phyloP scores from a whole-genome alignment of 2,113 vertebrate species.

The Ammodramus savannarum region DNA sequence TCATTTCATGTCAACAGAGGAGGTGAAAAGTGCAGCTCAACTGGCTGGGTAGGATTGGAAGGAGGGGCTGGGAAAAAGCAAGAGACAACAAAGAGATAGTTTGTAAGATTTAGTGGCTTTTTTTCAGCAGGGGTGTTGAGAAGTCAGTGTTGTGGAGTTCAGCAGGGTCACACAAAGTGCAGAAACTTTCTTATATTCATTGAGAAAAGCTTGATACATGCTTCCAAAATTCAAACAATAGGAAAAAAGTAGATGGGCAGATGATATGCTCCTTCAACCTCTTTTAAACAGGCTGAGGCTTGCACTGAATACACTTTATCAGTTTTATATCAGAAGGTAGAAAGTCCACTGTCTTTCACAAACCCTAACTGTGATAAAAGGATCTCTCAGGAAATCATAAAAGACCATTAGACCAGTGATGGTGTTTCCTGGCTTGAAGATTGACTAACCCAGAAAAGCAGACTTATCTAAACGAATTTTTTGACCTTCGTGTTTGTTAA shows the following conservation, averaged over 20 bases:
- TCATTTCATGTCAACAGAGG: slow-evolving; percentile 81
- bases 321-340: slow-evolving; percentile 56
- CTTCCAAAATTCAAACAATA: slow-evolving; percentile 24
- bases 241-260: background rate
- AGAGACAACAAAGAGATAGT: slow-evolving; percentile 82
- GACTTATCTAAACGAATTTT: slow-evolving; percentile 5
- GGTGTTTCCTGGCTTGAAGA: background rate
- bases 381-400: slow-evolving; percentile 60
- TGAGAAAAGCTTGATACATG: background rate
- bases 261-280: slow-evolving; percentile 30
- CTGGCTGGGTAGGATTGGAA: slow-evolving; percentile 71
- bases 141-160: slow-evolving; percentile 82
- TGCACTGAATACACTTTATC: background rate
- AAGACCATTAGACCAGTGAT: slow-evolving; percentile 36
- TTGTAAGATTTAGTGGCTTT: slow-evolving; percentile 81
- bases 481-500: background rate
- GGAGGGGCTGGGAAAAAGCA: slow-evolving; percentile 75
- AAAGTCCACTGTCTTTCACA: slow-evolving; percentile 72
- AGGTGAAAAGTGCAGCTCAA: slow-evolving; percentile 83
- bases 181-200: slow-evolving; percentile 67
- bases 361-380: slow-evolving; percentile 54
- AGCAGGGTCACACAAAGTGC: slow-evolving; percentile 88
- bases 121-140: slow-evolving; percentile 77
- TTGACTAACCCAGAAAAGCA: background rate
- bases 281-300: slow-evolving; percentile 3